A percentile compares a stretch with the other conserved stretches of the same genome.
Conservation (phyloP, 2,797 vertebrate genomes). For the Falco naumanni region DNA sequence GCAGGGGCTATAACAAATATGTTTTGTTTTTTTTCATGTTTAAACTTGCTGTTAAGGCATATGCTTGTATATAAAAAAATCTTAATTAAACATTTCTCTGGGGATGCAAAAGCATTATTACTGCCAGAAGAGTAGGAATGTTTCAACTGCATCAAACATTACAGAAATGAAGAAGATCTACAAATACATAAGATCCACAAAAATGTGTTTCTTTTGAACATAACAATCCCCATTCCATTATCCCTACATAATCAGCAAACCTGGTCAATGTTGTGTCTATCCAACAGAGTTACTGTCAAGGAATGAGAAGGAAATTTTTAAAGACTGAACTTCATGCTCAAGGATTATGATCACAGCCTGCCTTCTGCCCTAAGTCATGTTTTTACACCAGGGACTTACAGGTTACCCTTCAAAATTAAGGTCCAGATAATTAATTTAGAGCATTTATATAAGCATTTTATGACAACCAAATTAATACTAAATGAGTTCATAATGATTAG, state of each 20-base stretch:
- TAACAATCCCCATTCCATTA: background rate
- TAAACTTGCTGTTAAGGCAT: background rate
- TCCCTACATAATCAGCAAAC: background rate
- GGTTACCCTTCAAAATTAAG: background rate
- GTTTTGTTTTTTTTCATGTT: background rate
- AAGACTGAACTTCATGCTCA: background rate
- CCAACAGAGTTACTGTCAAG: background rate
- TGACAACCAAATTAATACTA: background rate
- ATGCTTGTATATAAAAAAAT: background rate
- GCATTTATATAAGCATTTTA: background rate
- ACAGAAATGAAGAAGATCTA: background rate
- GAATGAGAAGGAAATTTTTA: background rate
- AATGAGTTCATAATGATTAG: background rate
- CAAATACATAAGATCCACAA: background rate
- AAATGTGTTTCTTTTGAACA: background rate
- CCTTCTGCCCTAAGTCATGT: background rate
- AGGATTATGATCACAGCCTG: background rate
- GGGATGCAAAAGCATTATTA: background rate
- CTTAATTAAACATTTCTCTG: background rate
- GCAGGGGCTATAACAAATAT: background rate
- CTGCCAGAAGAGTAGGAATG: background rate
- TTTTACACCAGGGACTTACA: background rate
- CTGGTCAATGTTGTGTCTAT: background rate
- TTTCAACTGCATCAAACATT: background rate
- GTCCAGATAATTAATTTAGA: background rate